Conservation (phyloP, 2,888 invertebrate genomes). For the Cosmorhoe ocellata region DNA sequence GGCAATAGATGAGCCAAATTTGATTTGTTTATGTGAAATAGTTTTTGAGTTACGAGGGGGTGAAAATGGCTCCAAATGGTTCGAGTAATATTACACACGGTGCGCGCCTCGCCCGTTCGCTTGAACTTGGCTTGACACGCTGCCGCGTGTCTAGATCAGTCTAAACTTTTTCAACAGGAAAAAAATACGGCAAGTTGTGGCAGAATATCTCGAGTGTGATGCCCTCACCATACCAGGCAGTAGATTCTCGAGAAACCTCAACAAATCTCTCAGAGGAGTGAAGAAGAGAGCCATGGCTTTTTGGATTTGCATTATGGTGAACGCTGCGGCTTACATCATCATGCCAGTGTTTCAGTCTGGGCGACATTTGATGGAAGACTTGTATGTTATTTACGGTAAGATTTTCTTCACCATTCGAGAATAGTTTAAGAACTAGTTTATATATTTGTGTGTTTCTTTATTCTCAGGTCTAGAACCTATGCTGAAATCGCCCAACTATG, state of each 20-base stretch:
- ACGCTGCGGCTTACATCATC: conserved; percentile 41
- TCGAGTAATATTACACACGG: no score
- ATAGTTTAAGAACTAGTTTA: no score
- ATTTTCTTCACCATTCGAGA: neutral
- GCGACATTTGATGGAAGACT: conserved; percentile 49
- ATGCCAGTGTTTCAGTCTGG: conserved; percentile 48
- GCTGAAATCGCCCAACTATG: conserved; percentile 55
- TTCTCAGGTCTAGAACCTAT: conserved; percentile 56
- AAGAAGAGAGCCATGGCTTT: conserved; percentile 50
- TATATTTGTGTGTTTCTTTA: no score
- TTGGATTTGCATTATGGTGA: conserved; percentile 45
- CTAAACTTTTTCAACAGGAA: conserved; percentile 37
- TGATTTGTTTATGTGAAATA: no score
- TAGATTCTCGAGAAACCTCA: conserved; percentile 45
- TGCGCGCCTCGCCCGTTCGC: no score
- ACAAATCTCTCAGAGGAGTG: conserved; percentile 40
- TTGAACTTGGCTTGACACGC: no score
- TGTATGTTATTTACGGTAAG: conserved; percentile 45
- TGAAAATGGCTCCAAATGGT: no score
- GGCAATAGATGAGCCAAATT: no score
- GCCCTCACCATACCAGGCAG: conserved; percentile 35
- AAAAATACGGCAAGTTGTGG: conserved; percentile 41
- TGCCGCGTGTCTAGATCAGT: neutral
- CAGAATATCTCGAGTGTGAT: conserved; percentile 43
- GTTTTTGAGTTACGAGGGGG: no score